Evolutionary conservation across 2,797 vertebrate species (phyloP).

Genomic region (Apogon talboti): DNA sequence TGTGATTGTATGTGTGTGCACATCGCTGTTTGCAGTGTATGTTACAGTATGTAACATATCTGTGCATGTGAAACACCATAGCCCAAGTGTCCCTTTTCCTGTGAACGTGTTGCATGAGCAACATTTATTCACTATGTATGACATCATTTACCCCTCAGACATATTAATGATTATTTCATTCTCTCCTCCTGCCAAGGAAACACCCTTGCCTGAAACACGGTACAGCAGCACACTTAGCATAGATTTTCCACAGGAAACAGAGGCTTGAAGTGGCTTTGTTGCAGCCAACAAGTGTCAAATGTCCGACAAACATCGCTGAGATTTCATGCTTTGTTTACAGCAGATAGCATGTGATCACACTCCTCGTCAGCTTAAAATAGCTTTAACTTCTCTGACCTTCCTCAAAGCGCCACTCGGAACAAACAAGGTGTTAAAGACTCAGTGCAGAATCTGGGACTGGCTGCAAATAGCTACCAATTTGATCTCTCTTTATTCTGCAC

Average conservation of each 20-base stretch:
- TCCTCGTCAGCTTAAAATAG: conserved; percentile 22
- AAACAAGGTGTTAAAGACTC: conserved; percentile 60
- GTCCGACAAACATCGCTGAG: conserved; percentile 25
- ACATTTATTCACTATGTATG: conserved; percentile 59
- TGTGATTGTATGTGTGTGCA: conserved; percentile 36
- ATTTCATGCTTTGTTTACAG: conserved; percentile 29
- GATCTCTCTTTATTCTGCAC: conserved; percentile 41
- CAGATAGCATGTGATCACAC: conserved; percentile 12
- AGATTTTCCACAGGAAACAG: conserved; percentile 67
- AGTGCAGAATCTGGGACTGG: conserved; percentile 2
- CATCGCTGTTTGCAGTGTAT: too few relatives aligned
- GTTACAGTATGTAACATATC: conserved; percentile 36
- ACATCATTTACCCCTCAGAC: conserved; percentile 74
- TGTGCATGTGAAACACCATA: conserved; percentile 51
- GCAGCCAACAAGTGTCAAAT: conserved; percentile 29
- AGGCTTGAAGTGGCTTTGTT: conserved; percentile 22
- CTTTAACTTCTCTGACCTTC: conserved; percentile 46
- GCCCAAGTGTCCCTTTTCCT: conserved; percentile 48
- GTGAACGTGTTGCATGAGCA: conserved; percentile 26
- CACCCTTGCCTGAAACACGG: conserved; percentile 49
- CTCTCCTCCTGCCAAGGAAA: conserved; percentile 58
- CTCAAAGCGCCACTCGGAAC: conserved; percentile 23
- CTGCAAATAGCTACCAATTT: conserved; percentile 60
- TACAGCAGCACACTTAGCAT: conserved; percentile 36
- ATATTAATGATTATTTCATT: conserved; percentile 73